Evolutionary conservation across 2,113 vertebrate genomes (phyloP).

Genomic region (Laterallus jamaicensis): DNA sequence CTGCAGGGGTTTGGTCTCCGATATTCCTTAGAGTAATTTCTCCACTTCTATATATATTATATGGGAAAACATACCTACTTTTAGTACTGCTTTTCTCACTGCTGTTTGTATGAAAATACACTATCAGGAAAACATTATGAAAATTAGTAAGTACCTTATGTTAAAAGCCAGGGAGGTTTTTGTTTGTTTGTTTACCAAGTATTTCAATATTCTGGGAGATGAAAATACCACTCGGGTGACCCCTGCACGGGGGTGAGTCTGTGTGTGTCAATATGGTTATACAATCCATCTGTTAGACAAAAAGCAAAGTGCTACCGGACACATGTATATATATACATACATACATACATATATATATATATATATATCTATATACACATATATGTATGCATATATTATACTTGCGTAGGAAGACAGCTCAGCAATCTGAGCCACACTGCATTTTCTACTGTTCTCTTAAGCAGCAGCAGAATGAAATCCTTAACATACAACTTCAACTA

Average conservation of each 20-base stretch:
- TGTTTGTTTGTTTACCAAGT: background rate
- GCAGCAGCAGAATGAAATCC: background rate
- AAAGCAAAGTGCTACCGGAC: background rate
- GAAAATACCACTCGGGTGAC: background rate
- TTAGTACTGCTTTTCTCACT: background rate
- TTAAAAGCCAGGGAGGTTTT: background rate
- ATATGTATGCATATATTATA: background rate
- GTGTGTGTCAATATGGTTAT: background rate
- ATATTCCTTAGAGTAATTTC: background rate
- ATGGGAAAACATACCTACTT: background rate
- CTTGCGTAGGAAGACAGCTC: background rate
- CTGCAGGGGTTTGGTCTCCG: background rate
- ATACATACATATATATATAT: too few relatives aligned
- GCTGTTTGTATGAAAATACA: background rate
- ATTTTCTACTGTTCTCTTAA: background rate
- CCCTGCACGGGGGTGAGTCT: background rate
- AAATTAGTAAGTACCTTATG: background rate
- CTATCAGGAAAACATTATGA: background rate
- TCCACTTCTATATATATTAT: background rate
- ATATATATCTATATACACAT: too few relatives aligned
- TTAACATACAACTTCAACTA: background rate
- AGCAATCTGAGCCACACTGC: background rate
- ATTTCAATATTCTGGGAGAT: background rate
- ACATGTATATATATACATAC: too few relatives aligned
- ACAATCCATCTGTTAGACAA: background rate